Conservation (phyloP, 2,797 vertebrate species). For the Helostoma temminkii region DNA sequence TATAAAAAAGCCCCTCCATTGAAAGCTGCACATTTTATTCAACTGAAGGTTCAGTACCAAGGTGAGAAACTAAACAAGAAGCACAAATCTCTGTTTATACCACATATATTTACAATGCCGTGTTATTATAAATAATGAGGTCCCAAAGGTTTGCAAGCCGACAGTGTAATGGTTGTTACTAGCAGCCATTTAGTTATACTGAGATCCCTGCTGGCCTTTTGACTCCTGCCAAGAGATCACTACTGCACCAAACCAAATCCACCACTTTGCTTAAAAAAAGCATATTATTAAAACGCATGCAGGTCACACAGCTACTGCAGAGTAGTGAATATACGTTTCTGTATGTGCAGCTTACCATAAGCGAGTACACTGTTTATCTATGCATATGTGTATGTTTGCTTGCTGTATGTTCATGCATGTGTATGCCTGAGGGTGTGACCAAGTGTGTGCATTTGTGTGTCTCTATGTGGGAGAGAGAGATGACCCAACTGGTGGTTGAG, state of each 20-base stretch:
- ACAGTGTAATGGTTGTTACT: slow-evolving; percentile 67
- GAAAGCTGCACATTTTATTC: slow-evolving; percentile 17
- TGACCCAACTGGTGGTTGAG: slow-evolving; percentile 75
- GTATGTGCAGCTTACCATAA: neutral
- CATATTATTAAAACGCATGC: slow-evolving; percentile 18
- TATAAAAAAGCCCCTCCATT: neutral
- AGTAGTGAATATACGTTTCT: slow-evolving; percentile 1
- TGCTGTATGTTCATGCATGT: slow-evolving; percentile 14
- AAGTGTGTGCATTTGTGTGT: slow-evolving; percentile 1
- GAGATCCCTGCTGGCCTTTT: slow-evolving; percentile 48
- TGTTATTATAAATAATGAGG: slow-evolving; percentile 77
- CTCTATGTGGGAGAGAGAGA: slow-evolving; percentile 48
- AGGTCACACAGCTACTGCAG: slow-evolving; percentile 14
- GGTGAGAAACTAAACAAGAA: slow-evolving; percentile 44
- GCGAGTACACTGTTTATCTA: neutral
- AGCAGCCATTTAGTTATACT: slow-evolving; percentile 60
- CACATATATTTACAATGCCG: slow-evolving; percentile 56
- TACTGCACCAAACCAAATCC: slow-evolving; percentile 10
- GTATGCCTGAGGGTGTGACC: slow-evolving; percentile 10
- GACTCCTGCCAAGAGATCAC: slow-evolving; percentile 25
- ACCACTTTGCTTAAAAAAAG: slow-evolving; percentile 33
- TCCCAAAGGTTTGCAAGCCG: slow-evolving; percentile 74
- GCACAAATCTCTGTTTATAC: slow-evolving; percentile 48
- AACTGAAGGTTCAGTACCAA: slow-evolving; percentile 23
- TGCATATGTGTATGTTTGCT: neutral